Evolutionary conservation across 2,797 vertebrate genomes (phyloP).

Genomic region (Nasua narica): DNA sequence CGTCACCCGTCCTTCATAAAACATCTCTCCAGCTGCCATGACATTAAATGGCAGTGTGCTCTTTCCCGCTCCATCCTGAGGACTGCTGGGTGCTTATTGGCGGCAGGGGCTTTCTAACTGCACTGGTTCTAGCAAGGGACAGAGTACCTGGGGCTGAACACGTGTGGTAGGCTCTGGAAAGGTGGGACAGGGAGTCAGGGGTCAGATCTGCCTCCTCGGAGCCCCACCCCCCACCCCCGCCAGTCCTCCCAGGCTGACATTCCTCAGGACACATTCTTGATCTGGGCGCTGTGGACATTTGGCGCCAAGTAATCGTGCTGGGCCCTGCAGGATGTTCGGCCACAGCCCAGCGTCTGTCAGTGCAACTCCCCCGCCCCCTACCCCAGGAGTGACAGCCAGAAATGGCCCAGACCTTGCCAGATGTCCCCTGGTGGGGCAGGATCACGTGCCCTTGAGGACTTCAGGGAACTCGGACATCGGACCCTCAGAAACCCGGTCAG

Average conservation of each 20-base stretch:
- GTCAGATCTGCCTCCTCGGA: neutral
- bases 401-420: neutral
- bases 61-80: fast-evolving
- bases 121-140: neutral
- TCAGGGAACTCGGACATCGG: neutral
- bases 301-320: fast-evolving
- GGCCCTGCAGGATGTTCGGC: neutral
- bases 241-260: neutral
- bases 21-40: fast-evolving
- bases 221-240: neutral
- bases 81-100: too few relatives aligned
- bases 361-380: fast-evolving
- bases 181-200: neutral
- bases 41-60: fast-evolving
- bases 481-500: neutral
- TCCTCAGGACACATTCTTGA: neutral
- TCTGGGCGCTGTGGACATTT: neutral
- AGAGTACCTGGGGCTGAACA: neutral
- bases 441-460: fast-evolving
- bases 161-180: neutral
- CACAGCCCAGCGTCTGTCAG: neutral
- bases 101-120: neutral
- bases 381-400: neutral
- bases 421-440: neutral
- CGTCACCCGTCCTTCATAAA: fast-evolving